Conservation (phyloP, 2,888 invertebrate genomes). For the Tenodera sinensis region DNA sequence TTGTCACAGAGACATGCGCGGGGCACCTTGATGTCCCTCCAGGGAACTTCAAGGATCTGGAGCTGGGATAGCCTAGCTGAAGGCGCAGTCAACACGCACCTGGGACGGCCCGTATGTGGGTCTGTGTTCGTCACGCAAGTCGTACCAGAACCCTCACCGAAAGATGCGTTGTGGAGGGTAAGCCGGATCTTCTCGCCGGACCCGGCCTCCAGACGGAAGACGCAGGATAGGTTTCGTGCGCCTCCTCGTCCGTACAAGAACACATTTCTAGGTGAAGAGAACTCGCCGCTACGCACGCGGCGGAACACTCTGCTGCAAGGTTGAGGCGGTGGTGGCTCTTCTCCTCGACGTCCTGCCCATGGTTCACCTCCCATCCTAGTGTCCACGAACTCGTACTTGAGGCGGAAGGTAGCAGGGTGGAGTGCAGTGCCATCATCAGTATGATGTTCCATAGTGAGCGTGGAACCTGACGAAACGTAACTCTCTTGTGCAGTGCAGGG, state of each 20-base stretch:
- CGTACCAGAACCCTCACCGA: constrained; percentile 55
- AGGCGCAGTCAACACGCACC: constrained; percentile 47
- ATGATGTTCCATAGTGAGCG: constrained; percentile 52
- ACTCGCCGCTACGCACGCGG: constrained; percentile 51
- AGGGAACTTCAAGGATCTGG: constrained; percentile 64
- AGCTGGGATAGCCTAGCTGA: constrained; percentile 51
- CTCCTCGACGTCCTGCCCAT: constrained; percentile 51
- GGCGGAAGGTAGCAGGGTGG: constrained; percentile 67
- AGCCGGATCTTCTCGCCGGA: constrained; percentile 56
- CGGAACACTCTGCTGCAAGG: constrained; percentile 59
- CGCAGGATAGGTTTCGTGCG: constrained; percentile 68
- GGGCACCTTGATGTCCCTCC: constrained; percentile 66
- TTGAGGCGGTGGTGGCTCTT: constrained; percentile 41
- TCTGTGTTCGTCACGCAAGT: constrained; percentile 68
- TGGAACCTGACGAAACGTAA: constrained; percentile 62
- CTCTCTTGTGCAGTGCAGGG: constrained; percentile 78
- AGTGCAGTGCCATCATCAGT: constrained; percentile 72
- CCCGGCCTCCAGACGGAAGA: constrained; percentile 70
- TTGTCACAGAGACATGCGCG: constrained; percentile 81
- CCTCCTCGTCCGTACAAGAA: constrained; percentile 83
- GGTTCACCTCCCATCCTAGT: constrained; percentile 69
- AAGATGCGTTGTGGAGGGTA: constrained; percentile 66
- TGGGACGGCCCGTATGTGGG: constrained; percentile 65
- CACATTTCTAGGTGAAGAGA: constrained; percentile 68
- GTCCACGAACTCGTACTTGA: constrained; percentile 77